These are phyloP conservation scores for Poliocrania exsul DNA, from an alignment of 2,797 vertebrate genomes.

Conservation along the genomic window DNA sequence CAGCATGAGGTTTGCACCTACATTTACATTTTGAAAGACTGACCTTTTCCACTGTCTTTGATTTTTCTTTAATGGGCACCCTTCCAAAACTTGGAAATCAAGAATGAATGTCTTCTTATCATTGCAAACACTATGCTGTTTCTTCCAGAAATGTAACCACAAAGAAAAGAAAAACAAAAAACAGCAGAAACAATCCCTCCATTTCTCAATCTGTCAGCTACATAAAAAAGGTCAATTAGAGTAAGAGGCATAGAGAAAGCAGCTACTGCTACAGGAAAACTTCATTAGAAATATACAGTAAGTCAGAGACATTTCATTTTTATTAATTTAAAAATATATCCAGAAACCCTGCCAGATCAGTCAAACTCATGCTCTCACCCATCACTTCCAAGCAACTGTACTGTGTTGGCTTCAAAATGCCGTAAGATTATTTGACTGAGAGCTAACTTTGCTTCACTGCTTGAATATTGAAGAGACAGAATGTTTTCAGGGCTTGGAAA, in stretches of 20 bases:
- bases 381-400: background rate
- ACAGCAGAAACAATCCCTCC: background rate
- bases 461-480: background rate
- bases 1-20: background rate
- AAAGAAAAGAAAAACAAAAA: constrained; percentile 10
- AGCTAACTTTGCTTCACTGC: background rate
- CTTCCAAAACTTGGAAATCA: background rate
- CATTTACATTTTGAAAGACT: constrained; percentile 49
- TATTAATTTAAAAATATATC: constrained; percentile 10
- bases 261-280: background rate
- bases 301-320: background rate
- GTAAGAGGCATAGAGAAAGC: background rate
- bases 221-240: background rate
- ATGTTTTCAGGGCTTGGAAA: background rate
- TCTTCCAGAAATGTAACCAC: background rate
- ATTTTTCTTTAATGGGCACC: constrained; percentile 31
- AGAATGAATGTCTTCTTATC: background rate
- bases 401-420: background rate
- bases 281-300: background rate
- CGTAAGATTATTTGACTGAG: background rate
- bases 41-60: constrained; percentile 42
- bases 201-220: constrained; percentile 28
- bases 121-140: background rate
- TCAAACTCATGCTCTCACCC: background rate
- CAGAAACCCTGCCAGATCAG: background rate